Percentiles rank a stretch among this genome's conserved stretches.
These are phyloP conservation scores for Aradophagus sp. DNA, from an alignment of 1,140 invertebrate genomes.

Conservation along the genomic window DNA sequence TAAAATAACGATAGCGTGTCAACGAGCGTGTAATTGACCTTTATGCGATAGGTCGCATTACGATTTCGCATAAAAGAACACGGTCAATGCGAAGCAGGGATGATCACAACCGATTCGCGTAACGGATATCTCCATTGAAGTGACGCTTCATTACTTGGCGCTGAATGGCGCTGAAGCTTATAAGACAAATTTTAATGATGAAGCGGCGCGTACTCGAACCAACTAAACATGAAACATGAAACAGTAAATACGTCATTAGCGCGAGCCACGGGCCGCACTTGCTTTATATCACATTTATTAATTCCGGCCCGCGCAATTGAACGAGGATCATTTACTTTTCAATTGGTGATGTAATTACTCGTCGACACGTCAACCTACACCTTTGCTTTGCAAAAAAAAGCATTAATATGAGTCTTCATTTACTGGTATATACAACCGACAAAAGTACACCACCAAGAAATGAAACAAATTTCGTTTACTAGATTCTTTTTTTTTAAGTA, in stretches of 20 bases:
- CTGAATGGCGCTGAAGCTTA: slow-evolving; percentile 67
- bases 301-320: slow-evolving; percentile 65
- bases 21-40: no score
- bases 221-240: slow-evolving; percentile 60
- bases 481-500: no score
- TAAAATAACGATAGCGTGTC: not conserved
- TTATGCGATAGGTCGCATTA: slow-evolving; percentile 23
- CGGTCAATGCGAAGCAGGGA: slow-evolving; percentile 19
- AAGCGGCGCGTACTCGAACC: slow-evolving; percentile 63
- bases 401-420: no score
- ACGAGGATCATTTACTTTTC: slow-evolving; percentile 68
- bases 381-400: no score
- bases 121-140: slow-evolving; percentile 63
- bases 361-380: slow-evolving; percentile 47
- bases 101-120: slow-evolving; percentile 44
- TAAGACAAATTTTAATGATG: slow-evolving; percentile 74
- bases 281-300: slow-evolving; percentile 69
- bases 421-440: no score
- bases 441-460: no score
- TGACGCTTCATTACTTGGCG: slow-evolving; percentile 66
- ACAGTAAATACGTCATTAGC: slow-evolving; percentile 72
- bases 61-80: slow-evolving; percentile 14
- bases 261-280: slow-evolving; percentile 49
- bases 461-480: no score
- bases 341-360: slow-evolving; percentile 65